phyloP scores from a whole-genome alignment of 2,113 vertebrate species.

The Callaeas wilsoni region DNA sequence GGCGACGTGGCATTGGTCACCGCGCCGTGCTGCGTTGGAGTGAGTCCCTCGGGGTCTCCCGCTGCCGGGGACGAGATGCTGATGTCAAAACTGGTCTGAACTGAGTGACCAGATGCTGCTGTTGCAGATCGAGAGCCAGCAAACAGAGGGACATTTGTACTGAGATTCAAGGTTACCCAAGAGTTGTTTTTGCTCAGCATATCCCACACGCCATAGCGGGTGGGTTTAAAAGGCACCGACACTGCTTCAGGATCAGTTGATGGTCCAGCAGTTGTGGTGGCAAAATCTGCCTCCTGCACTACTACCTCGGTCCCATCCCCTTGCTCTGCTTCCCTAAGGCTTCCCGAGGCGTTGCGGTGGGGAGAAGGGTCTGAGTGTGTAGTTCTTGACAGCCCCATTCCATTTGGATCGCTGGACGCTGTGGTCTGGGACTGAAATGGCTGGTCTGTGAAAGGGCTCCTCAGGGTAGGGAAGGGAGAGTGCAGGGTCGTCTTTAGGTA shows the following conservation, averaged over 20 bases:
- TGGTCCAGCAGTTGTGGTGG: slow-evolving; percentile 34
- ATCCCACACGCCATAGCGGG: slow-evolving; percentile 45
- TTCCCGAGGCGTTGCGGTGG: neutral
- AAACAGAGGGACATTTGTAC: slow-evolving; percentile 62
- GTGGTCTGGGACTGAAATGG: slow-evolving; percentile 25
- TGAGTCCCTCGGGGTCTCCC: slow-evolving; percentile 42
- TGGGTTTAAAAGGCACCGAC: slow-evolving; percentile 70
- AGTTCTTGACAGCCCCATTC: slow-evolving; percentile 69
- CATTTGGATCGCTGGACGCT: slow-evolving; percentile 44
- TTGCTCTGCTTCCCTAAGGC: slow-evolving; percentile 54
- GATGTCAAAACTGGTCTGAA: slow-evolving; percentile 44
- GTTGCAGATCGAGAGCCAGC: slow-evolving; percentile 52
- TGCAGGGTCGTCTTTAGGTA: slow-evolving; percentile 57
- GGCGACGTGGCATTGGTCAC: slow-evolving; percentile 34
- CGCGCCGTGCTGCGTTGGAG: neutral
- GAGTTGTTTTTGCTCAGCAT: slow-evolving; percentile 67
- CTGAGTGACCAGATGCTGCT: slow-evolving; percentile 17
- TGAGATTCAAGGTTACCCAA: slow-evolving; percentile 58
- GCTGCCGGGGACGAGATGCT: slow-evolving; percentile 52
- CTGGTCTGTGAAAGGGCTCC: slow-evolving; percentile 62
- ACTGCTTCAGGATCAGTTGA: slow-evolving; percentile 50
- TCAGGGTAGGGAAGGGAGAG: slow-evolving; percentile 45
- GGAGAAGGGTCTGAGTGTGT: slow-evolving; percentile 17
- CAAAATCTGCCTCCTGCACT: slow-evolving; percentile 24
- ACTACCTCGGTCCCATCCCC: neutral